Base-by-base conservation (phyloP, 92 coral and sea anemone genomes). In the Siderastrea radians region DNA sequence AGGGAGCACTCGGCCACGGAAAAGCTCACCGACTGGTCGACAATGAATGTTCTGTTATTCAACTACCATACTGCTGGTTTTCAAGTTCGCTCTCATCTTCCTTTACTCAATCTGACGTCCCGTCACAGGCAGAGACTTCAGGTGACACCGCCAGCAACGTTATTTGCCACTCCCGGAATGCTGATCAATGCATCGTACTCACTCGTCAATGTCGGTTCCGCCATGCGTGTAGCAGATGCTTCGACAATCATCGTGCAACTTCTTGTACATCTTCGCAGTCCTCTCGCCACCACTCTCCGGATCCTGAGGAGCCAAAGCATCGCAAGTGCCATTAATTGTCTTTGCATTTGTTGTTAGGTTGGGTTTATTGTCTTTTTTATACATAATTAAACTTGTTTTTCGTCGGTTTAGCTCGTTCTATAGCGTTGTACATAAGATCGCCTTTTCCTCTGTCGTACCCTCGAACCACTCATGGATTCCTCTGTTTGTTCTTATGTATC, bases 131-230 rank as follows among this genome's bases (percentile, higher is more conserved):
- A 3, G 11, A 70, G 67, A 57, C 84, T 60, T 70, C 50, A 3
- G 74, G 81, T 48, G 61, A 53, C 48, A 14, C 17, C 19, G 53
- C 54, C 5, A 12, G 13, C 7, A 16, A 66, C 64, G 49, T 87
- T 15, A 16, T 55, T 12, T 87, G 87, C 64, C 58, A 51, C 15
- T 87, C 81, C 16, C 81, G 91, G 82, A 87, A 87, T 58, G 61
- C 50, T 8, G 79, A 79, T 9, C 47, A 3, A 16, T 82, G 64
- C 71, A 45, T 68, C 43, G 88, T 77, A 10, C 72, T 7, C 1
- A 17, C n/a, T n/a, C 44, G 57, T n/a, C n/a, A 19, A 1, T 83
- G 84, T 49, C 83, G 63, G 17, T 75, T 83, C 8, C 12, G 14
- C 11, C 76, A 74, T 72, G 74, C 60, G 7, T 82, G 91, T 49